These are phyloP conservation scores for Cephonodes hylas DNA, from an alignment of 2,888 invertebrate genomes.

Conservation along the genomic window DNA sequence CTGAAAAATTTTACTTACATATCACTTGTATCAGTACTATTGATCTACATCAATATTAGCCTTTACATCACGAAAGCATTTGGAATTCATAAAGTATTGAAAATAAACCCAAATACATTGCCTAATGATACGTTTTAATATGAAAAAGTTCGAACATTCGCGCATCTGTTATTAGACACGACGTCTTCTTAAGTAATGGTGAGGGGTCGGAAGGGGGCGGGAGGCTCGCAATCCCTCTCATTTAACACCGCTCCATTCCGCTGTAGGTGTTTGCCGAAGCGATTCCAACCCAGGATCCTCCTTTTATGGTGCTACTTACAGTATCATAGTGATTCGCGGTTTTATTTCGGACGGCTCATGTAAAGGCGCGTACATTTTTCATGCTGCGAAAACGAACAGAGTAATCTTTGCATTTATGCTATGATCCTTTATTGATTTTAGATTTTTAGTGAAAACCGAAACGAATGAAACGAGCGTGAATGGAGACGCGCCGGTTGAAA, in stretches of 20 bases:
- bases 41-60: neutral
- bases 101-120: slow-evolving; percentile 25
- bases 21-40: neutral
- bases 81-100: neutral
- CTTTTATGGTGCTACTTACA: slow-evolving; percentile 78
- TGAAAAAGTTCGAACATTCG: slow-evolving; percentile 59
- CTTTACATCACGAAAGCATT: neutral
- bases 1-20: too few relatives aligned
- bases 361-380: slow-evolving; percentile 78
- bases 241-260: slow-evolving; percentile 78
- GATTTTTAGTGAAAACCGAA: slow-evolving; percentile 79
- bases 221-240: slow-evolving; percentile 75
- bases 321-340: slow-evolving; percentile 80
- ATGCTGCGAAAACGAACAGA: slow-evolving; percentile 70
- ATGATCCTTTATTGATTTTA: slow-evolving; percentile 81
- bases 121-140: slow-evolving; percentile 54
- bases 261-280: slow-evolving; percentile 81
- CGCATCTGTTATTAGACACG: slow-evolving; percentile 63
- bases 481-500: slow-evolving; percentile 75
- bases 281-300: slow-evolving; percentile 72
- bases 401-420: slow-evolving; percentile 80
- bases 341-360: slow-evolving; percentile 79
- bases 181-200: slow-evolving; percentile 58
- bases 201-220: slow-evolving; percentile 31
- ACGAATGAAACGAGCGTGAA: slow-evolving; percentile 77